phyloP scores from a whole-genome alignment of 2,797 vertebrate genomes.

The Sebastes itinus region DNA sequence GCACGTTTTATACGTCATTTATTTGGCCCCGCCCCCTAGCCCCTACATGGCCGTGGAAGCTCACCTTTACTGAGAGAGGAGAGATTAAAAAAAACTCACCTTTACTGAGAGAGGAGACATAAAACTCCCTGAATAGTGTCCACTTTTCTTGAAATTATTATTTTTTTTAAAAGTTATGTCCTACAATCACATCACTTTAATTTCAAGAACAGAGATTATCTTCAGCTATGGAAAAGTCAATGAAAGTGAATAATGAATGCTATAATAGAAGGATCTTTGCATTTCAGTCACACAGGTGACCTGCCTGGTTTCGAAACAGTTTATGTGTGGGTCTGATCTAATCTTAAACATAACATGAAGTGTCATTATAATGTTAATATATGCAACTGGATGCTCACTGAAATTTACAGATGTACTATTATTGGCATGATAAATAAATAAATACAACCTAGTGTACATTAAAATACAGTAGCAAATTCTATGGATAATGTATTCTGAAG shows the following conservation, averaged over 20 bases:
- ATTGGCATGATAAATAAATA: background rate
- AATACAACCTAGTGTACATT: background rate
- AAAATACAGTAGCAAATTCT: background rate
- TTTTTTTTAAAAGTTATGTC: too few species aligned
- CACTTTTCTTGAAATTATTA: background rate
- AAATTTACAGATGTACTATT: background rate
- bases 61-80: constrained; percentile 5
- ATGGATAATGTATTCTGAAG: background rate
- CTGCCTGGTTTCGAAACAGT: background rate
- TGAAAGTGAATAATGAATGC: background rate
- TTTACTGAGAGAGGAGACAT: background rate
- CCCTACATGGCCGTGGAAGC: constrained; percentile 17
- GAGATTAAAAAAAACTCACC: too few species aligned
- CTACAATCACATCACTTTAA: background rate
- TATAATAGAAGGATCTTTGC: background rate
- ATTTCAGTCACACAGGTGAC: background rate
- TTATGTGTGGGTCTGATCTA: background rate
- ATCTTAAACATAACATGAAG: background rate
- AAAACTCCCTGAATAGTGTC: background rate
- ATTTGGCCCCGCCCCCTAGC: background rate
- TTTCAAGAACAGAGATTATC: background rate
- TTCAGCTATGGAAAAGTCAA: background rate
- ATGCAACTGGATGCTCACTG: background rate
- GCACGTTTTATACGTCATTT: background rate
- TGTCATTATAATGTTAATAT: background rate